A percentile compares a stretch with the other conserved stretches of the same genome.
These are phyloP conservation scores for Heteropelma amictum DNA, from an alignment of 2,888 invertebrate genomes.

Conservation along the genomic window DNA sequence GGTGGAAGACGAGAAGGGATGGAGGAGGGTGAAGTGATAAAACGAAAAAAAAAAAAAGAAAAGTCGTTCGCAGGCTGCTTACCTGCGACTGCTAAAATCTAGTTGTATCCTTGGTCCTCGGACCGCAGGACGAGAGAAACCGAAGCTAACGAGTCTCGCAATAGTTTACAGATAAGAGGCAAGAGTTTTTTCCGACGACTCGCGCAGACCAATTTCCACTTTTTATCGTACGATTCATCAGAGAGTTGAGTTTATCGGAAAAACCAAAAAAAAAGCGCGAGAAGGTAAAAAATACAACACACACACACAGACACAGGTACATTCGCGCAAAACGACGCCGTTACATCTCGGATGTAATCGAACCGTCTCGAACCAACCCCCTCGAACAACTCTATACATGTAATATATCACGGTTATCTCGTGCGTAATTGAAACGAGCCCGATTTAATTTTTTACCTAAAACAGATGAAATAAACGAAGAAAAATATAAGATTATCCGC, in stretches of 20 bases:
- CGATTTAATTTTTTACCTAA: conserved; percentile 55
- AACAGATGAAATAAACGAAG: conserved; percentile 1
- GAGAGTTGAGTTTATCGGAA: conserved; percentile 27
- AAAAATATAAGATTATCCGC: conserved; percentile 24
- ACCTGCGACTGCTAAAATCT: conserved; percentile 44
- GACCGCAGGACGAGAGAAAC: conserved; percentile 30
- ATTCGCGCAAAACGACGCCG: too few species aligned
- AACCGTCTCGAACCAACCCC: conserved; percentile 24
- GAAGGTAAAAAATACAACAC: neutral
- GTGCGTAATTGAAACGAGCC: conserved; percentile 27
- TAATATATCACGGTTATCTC: conserved; percentile 43
- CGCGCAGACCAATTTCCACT: conserved; percentile 57
- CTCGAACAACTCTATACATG: too few species aligned
- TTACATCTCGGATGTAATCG: conserved; percentile 20
- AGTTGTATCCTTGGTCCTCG: conserved; percentile 32
- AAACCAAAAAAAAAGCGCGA: neutral
- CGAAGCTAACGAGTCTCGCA: conserved; percentile 40
- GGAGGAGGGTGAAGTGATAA: neutral
- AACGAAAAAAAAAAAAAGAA: neutral
- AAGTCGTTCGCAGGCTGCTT: conserved; percentile 36
- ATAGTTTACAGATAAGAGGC: conserved; percentile 50
- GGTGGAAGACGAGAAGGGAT: neutral
- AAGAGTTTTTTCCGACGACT: conserved; percentile 55
- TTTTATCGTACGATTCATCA: conserved; percentile 43
- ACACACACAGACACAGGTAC: too few species aligned